Evolutionary conservation across 2,888 invertebrate genomes (phyloP).

Genomic region (Fabriciana adippe): DNA sequence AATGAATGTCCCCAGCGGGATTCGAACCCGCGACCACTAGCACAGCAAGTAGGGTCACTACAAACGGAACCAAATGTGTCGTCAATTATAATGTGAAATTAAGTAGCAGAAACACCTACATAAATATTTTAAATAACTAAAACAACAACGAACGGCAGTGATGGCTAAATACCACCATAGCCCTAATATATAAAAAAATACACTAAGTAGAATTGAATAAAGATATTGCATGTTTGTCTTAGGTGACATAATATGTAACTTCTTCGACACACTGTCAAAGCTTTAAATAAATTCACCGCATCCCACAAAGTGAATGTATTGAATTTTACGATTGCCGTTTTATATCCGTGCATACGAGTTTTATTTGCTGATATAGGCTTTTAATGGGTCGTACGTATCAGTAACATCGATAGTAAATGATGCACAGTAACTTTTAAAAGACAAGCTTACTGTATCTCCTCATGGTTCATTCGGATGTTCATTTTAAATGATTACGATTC

Average conservation of each 20-base stretch:
- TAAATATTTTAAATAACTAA: too few species aligned
- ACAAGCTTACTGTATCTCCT: slow-evolving; percentile 44
- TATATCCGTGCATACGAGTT: slow-evolving; percentile 66
- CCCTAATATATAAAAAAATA: too few species aligned
- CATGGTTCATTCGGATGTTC: slow-evolving; percentile 40
- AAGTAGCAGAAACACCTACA: too few species aligned
- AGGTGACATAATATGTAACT: not conserved
- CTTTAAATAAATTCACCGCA: slow-evolving; percentile 62
- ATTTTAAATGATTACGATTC: slow-evolving; percentile 38
- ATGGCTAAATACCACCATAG: too few species aligned
- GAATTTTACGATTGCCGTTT: slow-evolving; percentile 68
- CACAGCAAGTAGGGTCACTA: too few species aligned
- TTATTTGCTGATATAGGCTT: slow-evolving; percentile 73
- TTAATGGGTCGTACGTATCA: slow-evolving; percentile 69
- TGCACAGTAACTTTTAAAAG: slow-evolving; percentile 44
- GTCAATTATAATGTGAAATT: too few species aligned
- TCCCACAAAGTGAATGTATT: slow-evolving; percentile 70
- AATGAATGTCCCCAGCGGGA: too few species aligned
- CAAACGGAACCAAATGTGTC: too few species aligned
- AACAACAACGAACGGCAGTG: too few species aligned
- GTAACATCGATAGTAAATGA: slow-evolving; percentile 56
- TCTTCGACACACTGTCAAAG: slow-evolving; percentile 46
- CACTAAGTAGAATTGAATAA: not conserved
- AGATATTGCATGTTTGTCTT: slow-evolving; percentile 1
- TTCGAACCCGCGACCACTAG: too few species aligned